Percentiles rank a stretch among this genome's conserved stretches.
phyloP scores from a whole-genome alignment of 2,888 invertebrate genomes.

The Lasioglossum leucozonium region DNA sequence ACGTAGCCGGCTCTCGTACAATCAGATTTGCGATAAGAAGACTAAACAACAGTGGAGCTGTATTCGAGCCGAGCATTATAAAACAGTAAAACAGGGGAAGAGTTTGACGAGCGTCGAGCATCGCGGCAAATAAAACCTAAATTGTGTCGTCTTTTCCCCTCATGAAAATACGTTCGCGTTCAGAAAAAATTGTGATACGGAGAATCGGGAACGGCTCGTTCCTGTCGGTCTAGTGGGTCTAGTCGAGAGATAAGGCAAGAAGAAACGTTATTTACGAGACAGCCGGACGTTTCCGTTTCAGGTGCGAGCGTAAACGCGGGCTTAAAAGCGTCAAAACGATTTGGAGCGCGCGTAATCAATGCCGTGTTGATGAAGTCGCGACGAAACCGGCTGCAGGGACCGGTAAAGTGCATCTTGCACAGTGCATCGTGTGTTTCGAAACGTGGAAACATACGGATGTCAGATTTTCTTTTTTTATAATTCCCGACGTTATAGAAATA shows the following conservation, averaged over 20 bases:
- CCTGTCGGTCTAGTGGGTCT: neutral
- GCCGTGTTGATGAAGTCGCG: slow-evolving; percentile 41
- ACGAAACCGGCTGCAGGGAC: slow-evolving; percentile 33
- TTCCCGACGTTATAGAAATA: too few species aligned
- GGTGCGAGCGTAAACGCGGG: slow-evolving; percentile 21
- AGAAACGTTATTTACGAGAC: neutral
- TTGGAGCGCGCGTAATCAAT: slow-evolving; percentile 32
- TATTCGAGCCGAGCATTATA: neutral
- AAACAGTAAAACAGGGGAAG: neutral
- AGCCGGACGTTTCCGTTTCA: slow-evolving; percentile 8
- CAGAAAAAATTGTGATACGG: neutral
- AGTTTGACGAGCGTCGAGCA: neutral
- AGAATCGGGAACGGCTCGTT: neutral
- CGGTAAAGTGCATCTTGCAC: neutral
- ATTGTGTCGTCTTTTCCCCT: neutral
- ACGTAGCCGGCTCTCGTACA: neutral
- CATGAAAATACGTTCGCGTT: neutral
- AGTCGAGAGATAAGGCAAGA: neutral
- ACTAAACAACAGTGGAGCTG: neutral
- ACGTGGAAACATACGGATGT: neutral
- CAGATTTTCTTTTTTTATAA: too few species aligned
- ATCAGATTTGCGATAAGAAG: slow-evolving; percentile 3
- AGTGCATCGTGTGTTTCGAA: neutral
- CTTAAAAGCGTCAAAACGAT: slow-evolving; percentile 23
- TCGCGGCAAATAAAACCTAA: neutral